Conservation (phyloP, 2,113 vertebrate genomes). For the Synchiropus splendidus region DNA sequence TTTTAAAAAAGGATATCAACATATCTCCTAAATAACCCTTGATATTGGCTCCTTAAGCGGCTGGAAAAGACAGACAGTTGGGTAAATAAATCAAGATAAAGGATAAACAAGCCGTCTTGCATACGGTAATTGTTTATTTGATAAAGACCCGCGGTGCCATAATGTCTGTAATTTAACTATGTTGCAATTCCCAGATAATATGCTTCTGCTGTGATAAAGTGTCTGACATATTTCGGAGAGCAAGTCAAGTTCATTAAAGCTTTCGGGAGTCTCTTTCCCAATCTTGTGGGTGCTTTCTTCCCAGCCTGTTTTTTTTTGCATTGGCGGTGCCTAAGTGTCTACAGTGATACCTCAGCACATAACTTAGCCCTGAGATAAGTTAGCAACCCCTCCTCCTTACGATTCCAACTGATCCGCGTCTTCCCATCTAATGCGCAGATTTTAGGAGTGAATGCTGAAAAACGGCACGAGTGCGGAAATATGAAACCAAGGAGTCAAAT, state of each 20-base stretch:
- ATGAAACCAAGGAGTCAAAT: not conserved
- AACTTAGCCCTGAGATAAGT: constrained; percentile 94
- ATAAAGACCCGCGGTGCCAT: constrained; percentile 86
- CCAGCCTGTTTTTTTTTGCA: constrained; percentile 39
- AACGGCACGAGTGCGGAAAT: not conserved
- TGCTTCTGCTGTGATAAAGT: constrained; percentile 89
- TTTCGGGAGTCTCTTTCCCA: constrained; percentile 65
- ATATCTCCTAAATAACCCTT: constrained; percentile 40
- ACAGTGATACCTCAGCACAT: constrained; percentile 92
- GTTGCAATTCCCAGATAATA: constrained; percentile 82
- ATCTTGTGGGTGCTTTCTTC: constrained; percentile 61
- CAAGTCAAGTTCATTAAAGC: constrained; percentile 65
- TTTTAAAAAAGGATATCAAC: constrained; percentile 26
- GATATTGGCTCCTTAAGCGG: constrained; percentile 27
- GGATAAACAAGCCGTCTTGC: constrained; percentile 67
- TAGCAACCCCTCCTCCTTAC: constrained; percentile 24
- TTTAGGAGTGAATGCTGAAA: constrained; percentile 2
- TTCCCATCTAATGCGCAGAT: constrained; percentile 21
- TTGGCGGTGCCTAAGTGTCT: constrained; percentile 94
- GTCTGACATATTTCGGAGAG: constrained; percentile 72
- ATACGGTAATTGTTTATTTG: constrained; percentile 69
- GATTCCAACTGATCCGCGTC: constrained; percentile 8
- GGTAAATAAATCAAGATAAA: constrained; percentile 68
- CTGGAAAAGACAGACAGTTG: constrained; percentile 21
- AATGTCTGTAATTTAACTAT: constrained; percentile 83